phyloP scores from a whole-genome alignment of 1,140 invertebrate species.

The Sipha flava region DNA sequence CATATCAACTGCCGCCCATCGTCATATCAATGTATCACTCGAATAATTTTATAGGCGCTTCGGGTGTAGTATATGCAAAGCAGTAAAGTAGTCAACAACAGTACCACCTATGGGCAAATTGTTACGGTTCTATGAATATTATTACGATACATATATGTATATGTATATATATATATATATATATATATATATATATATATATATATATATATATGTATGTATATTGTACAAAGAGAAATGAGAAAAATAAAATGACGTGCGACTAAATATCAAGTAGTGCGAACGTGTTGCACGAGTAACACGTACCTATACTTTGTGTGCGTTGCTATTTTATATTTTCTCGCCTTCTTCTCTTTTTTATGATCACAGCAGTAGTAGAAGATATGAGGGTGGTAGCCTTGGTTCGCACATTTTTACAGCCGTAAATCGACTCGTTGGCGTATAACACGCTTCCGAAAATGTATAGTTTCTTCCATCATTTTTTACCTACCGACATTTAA shows the following conservation, averaged over 20 bases:
- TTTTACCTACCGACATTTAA: too few species aligned
- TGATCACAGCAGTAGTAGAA: neutral
- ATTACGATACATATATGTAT: neutral
- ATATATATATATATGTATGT: neutral
- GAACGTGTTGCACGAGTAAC: neutral
- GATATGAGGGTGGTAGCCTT: neutral
- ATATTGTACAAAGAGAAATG: too few species aligned
- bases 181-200: neutral
- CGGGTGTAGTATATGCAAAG: neutral
- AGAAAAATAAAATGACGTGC: neutral
- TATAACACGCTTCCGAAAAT: neutral
- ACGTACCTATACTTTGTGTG: neutral
- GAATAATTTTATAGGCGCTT: neutral
- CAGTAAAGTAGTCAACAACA: neutral
- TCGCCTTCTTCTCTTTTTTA: neutral
- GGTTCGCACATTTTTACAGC: neutral
- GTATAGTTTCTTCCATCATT: neutral
- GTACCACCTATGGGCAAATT: neutral
- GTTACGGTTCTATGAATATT: conserved; percentile 5
- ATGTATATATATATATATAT: neutral
- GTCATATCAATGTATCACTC: neutral
- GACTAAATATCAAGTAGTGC: neutral
- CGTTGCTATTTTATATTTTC: neutral
- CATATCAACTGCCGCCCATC: neutral
- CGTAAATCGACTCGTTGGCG: neutral